A percentile compares a stretch with the other conserved stretches of the same genome.
Conservation (phyloP, 2,888 invertebrate genomes). For the Aphrophora alni region DNA sequence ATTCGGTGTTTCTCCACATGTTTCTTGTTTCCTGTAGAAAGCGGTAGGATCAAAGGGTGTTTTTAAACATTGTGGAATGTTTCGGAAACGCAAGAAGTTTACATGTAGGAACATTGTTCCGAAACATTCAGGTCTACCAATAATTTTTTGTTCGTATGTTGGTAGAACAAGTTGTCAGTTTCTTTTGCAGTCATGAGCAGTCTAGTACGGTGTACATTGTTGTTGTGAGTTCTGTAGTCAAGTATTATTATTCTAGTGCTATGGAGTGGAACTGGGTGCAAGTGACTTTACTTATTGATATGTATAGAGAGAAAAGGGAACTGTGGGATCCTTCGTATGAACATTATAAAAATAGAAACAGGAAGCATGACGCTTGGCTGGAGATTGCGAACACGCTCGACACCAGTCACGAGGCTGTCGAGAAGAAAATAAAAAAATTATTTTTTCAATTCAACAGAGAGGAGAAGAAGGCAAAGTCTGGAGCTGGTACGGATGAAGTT, state of each 20-base stretch:
- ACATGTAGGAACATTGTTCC: background rate
- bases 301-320: background rate
- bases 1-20: background rate
- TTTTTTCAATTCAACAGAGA: background rate
- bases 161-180: background rate
- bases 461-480: background rate
- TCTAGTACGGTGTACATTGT: background rate
- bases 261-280: background rate
- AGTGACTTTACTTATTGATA: background rate
- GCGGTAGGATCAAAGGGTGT: background rate
- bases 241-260: background rate
- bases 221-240: background rate
- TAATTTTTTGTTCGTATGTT: background rate
- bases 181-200: background rate
- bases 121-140: background rate
- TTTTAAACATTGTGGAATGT: constrained; percentile 6
- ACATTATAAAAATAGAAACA: background rate
- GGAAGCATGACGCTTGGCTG: constrained; percentile 6
- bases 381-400: background rate
- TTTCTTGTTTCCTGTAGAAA: background rate
- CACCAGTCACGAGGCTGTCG: background rate
- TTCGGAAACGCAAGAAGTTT: background rate
- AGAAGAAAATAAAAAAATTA: background rate
- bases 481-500: background rate
- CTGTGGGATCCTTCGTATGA: background rate